phyloP scores from a whole-genome alignment of 2,888 invertebrate genomes.

The Colletes collaris region DNA sequence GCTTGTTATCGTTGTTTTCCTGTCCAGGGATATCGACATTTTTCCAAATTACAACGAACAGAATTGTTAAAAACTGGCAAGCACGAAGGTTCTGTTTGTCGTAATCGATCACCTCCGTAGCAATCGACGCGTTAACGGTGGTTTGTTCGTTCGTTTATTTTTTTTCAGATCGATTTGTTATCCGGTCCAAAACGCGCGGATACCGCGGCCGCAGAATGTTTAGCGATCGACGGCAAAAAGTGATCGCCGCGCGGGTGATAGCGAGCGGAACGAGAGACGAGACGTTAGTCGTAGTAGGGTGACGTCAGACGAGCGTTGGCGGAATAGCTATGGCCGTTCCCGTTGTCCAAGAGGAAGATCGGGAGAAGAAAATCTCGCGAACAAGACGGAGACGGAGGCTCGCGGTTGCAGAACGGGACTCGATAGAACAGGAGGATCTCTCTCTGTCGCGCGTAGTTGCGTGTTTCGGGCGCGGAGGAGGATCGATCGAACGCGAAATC shows the following conservation, averaged over 20 bases:
- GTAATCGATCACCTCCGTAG: too few species aligned
- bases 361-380: conserved; percentile 47
- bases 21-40: too few species aligned
- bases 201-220: neutral
- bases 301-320: conserved; percentile 76
- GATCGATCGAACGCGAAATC: neutral
- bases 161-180: too few species aligned
- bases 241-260: neutral
- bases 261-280: conserved; percentile 21
- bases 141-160: too few species aligned
- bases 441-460: neutral
- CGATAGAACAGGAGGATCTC: conserved; percentile 21
- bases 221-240: conserved; percentile 2
- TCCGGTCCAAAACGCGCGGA: too few species aligned
- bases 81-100: too few species aligned
- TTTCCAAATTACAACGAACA: too few species aligned
- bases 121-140: too few species aligned
- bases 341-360: conserved; percentile 61
- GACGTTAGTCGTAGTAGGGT: conserved; percentile 43
- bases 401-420: conserved; percentile 34
- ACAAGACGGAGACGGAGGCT: conserved; percentile 25
- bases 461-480: neutral
- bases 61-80: too few species aligned
- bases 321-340: conserved; percentile 72
- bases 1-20: too few species aligned